phyloP scores from a whole-genome alignment of 2,888 invertebrate species.

The Neoitamus cyanurus region DNA sequence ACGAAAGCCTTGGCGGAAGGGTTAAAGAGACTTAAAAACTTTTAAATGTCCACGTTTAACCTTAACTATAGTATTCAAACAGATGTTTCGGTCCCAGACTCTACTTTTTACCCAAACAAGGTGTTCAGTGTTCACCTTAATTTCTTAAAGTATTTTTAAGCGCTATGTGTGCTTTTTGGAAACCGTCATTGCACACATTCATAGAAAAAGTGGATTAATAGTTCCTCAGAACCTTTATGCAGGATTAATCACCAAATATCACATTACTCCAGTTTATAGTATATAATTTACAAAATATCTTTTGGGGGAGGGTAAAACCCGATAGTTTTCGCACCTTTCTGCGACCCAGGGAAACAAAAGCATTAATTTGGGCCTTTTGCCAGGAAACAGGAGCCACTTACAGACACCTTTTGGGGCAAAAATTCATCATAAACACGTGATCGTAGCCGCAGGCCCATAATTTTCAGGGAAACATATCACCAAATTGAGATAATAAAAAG shows the following conservation, averaged over 20 bases:
- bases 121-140: too few species aligned
- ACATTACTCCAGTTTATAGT: neutral
- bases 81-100: too few species aligned
- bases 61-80: too few species aligned
- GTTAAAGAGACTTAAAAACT: too few species aligned
- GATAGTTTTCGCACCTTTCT: neutral
- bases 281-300: neutral
- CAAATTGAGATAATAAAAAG: constrained; percentile 16
- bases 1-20: too few species aligned
- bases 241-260: neutral
- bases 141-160: too few species aligned
- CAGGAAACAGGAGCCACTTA: neutral
- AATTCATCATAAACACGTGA: constrained; percentile 1
- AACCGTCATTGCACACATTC: neutral
- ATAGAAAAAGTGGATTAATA: neutral
- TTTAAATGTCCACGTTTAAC: too few species aligned
- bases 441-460: neutral
- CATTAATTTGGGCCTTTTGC: neutral
- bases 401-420: neutral
- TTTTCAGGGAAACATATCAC: neutral
- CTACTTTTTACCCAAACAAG: too few species aligned
- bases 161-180: too few species aligned
- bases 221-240: neutral
- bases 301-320: neutral
- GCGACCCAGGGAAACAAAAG: neutral